Conservation (phyloP, 1,140 invertebrate genomes). For the Samia ricini region DNA sequence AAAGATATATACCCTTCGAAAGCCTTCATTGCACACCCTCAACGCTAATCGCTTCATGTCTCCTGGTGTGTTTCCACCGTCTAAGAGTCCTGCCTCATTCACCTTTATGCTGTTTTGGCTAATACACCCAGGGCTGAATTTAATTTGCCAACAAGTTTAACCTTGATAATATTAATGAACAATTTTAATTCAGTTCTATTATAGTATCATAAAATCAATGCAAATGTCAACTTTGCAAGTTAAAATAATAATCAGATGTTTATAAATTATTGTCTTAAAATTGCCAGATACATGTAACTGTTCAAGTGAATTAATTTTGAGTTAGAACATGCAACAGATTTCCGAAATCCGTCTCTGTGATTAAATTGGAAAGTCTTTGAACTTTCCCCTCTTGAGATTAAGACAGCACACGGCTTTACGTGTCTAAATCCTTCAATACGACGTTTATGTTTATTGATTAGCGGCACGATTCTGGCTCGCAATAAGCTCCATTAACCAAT, state of each 20-base stretch:
- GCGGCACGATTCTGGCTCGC: conserved; percentile 46
- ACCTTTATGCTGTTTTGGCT: conserved; percentile 32
- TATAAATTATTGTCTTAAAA: too few species aligned
- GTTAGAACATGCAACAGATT: neutral
- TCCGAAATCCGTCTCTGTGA: conserved; percentile 18
- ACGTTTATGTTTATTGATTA: conserved; percentile 71
- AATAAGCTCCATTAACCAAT: conserved; percentile 70
- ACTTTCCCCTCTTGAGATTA: conserved; percentile 50
- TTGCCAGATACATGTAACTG: too few species aligned
- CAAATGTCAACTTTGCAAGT: too few species aligned
- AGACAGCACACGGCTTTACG: conserved; percentile 48
- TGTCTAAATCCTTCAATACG: conserved; percentile 47
- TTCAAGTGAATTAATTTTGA: too few species aligned
- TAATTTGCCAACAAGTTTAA: neutral
- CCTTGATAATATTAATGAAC: neutral
- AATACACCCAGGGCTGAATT: conserved; percentile 14
- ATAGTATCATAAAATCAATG: too few species aligned
- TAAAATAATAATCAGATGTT: too few species aligned
- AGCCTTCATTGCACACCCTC: conserved; percentile 44
- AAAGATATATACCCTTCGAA: conserved; percentile 68
- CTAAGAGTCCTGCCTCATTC: conserved; percentile 35
- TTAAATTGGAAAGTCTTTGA: conserved; percentile 62
- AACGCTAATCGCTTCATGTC: conserved; percentile 59
- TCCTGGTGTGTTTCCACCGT: conserved; percentile 28
- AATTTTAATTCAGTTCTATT: too few species aligned